Base-by-base conservation (phyloP, 2,113 vertebrate species). In the Chiloscyllium plagiosum region DNA sequence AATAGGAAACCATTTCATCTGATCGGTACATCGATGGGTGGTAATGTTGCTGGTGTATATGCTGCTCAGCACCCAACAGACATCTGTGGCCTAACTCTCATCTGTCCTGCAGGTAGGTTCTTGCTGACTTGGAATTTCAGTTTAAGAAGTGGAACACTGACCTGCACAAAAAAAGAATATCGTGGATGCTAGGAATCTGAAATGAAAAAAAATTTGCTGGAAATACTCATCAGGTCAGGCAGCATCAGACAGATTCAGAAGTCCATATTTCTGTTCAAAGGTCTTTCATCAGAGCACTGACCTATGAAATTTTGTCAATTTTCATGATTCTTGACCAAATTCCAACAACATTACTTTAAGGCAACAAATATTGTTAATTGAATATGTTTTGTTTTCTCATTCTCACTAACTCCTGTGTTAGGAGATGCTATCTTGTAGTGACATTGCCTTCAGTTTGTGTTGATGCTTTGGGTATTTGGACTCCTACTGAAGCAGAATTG, bases 21-120 rank as follows among this genome's bases (percentile, higher is more conserved):
- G 89, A 97, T 99, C 89, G 99, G 99, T 95, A 99, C 98, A 37
- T 98, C 99, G 68, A 99, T 99, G 99, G 99, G 99, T 0, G 99
- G 99, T 95, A 98, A 98, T 0, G 98, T 99, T 94, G 99, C 99
- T 0, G 99, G 99, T 0, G 98, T 99, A 61, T 99, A 99, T 0
- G 98, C 99, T 3, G 98, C 99, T 85, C 97, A 97, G 95, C 98
- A 99, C 96, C 98, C 99, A 0, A 97, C 98, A 4, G 98, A 99
- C 1, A 90, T 99, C 97, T 98, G 98, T 96, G 98, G 98, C 96
- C 97, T 99, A 96, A 98, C 97, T 47, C 98, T 99, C 33, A 98
- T 99, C 96, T 99, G 99, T 96, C 99, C 99, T 95, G 98, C 98
- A 95, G 99, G 99, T 99, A 96, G 97, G 98, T 97, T 17, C 3